Evolutionary conservation across 2,888 invertebrate genomes (phyloP), one percentile per base, ranked within the genome.

Genomic region (Drosophila koepferae): DNA sequence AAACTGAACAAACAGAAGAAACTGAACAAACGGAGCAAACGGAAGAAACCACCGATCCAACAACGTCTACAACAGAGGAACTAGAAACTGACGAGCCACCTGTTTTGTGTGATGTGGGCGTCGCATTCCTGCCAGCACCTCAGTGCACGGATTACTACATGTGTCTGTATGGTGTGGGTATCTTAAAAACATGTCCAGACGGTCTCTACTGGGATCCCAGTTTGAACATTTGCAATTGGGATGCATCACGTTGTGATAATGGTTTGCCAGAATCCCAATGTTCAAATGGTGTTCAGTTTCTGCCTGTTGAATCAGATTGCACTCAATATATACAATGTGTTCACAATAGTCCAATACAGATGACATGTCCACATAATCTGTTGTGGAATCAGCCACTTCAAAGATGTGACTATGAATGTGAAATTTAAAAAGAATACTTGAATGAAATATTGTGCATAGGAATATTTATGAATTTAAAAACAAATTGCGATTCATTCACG

Each of bases 371-470:
- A 3, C 23, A 14, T 0, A 14, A n/a, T 16, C 55, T 62, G 0
- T 8, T 44, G 1, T 63, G 63, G 49, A 64, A 41, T 31, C 62
- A 62, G 9, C 55, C 54, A 28, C 62, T 63, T n/a, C 44, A 36
- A 14, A 36, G 43, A 20, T 63, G 62, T 36, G 62, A 63, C 44
- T 63, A 55, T 18, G 14, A 44, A 43, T 63, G 62, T 18, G 34
- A 44, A 44, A 12, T 3, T 40, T 48, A 60, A n/a, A n/a, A 38
- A 16, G 0, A 2, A 20, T 20, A 40, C 20, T 3, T 1, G 12
- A 51, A 18, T 20, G 20, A 1, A 44, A 14, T 44, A 14, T 44
- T 6, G 2, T 20, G 12, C n/a, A n/a, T 5, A 1, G 10, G 8
- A 20, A 20, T 20, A 18, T 10, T n/a, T 36, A 38, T n/a, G 38